A percentile compares a stretch with the other conserved stretches of the same genome.
Evolutionary conservation across 2,888 invertebrate genomes (phyloP).

Genomic region (Drosophila suboccidentalis): DNA sequence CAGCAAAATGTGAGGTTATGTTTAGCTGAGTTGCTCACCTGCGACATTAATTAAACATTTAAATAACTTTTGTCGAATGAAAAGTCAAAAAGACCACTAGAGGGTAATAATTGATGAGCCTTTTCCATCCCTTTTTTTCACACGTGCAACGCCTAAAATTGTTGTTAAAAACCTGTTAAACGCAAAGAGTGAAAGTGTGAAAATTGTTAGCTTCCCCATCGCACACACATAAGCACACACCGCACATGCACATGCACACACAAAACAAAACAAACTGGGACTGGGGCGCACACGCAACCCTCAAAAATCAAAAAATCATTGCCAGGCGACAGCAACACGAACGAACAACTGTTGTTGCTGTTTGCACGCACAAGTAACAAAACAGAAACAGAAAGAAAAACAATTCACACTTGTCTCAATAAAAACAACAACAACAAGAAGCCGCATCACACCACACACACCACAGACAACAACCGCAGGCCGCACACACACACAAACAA

Average conservation of each 20-base stretch:
- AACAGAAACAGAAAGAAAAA: slow-evolving; percentile 71
- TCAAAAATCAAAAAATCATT: slow-evolving; percentile 79
- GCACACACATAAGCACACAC: slow-evolving; percentile 23
- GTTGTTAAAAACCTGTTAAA: slow-evolving; percentile 75
- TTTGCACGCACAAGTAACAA: slow-evolving; percentile 68
- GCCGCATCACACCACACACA: slow-evolving; percentile 45
- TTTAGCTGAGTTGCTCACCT: slow-evolving; percentile 1
- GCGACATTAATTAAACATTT: slow-evolving; percentile 21
- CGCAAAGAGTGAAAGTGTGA: slow-evolving; percentile 78
- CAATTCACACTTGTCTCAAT: slow-evolving; percentile 82
- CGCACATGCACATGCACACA: not conserved
- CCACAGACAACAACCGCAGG: slow-evolving; percentile 78
- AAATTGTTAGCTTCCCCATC: slow-evolving; percentile 48
- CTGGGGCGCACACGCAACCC: slow-evolving; percentile 63
- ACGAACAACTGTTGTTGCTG: slow-evolving; percentile 60
- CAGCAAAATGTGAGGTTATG: slow-evolving; percentile 41
- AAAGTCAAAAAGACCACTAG: slow-evolving; percentile 20
- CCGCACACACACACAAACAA: slow-evolving; percentile 52
- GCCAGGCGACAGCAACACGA: slow-evolving; percentile 65
- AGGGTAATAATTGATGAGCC: slow-evolving; percentile 48
- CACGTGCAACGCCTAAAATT: slow-evolving; percentile 50
- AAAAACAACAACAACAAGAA: slow-evolving; percentile 68
- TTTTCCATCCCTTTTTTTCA: slow-evolving; percentile 42
- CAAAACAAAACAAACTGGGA: slow-evolving; percentile 26
- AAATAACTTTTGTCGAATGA: slow-evolving; percentile 4